Evolutionary conservation across 2,113 vertebrate genomes (phyloP).

Genomic region (Ceratotherium simum): DNA sequence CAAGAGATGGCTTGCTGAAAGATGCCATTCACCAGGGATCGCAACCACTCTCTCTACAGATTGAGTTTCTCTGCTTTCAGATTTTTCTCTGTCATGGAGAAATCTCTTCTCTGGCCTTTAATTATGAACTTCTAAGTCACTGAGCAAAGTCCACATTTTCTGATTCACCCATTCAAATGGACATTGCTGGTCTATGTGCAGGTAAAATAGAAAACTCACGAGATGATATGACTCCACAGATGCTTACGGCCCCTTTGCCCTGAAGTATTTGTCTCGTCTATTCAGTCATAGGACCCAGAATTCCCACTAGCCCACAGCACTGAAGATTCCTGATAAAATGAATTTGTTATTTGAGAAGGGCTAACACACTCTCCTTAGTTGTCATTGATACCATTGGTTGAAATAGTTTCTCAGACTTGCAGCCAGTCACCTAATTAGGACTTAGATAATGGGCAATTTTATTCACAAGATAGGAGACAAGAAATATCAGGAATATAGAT

Average conservation of each 20-base stretch:
- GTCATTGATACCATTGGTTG: not conserved
- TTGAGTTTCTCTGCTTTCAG: not conserved
- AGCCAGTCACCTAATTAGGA: not conserved
- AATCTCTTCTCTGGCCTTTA: not conserved
- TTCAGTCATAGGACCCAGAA: not conserved
- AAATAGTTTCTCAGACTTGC: conserved; percentile 38
- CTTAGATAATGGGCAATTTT: not conserved
- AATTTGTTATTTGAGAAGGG: not conserved
- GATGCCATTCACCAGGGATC: not conserved
- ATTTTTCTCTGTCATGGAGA: not conserved
- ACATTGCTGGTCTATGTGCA: not conserved
- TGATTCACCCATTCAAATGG: not conserved
- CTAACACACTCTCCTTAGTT: not conserved
- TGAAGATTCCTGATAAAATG: not conserved
- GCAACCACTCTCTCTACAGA: not conserved
- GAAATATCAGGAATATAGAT: not conserved
- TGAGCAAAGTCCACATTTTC: not conserved
- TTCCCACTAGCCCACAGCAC: not conserved
- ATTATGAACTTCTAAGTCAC: not conserved
- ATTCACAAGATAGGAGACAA: not conserved
- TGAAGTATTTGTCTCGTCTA: not conserved
- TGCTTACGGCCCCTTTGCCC: not conserved
- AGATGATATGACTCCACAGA: not conserved
- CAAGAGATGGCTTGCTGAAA: not conserved
- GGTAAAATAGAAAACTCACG: conserved; percentile 11